Evolutionary conservation across 1,140 invertebrate genomes (phyloP).

Genomic region (Meloidogyne hapla): DNA sequence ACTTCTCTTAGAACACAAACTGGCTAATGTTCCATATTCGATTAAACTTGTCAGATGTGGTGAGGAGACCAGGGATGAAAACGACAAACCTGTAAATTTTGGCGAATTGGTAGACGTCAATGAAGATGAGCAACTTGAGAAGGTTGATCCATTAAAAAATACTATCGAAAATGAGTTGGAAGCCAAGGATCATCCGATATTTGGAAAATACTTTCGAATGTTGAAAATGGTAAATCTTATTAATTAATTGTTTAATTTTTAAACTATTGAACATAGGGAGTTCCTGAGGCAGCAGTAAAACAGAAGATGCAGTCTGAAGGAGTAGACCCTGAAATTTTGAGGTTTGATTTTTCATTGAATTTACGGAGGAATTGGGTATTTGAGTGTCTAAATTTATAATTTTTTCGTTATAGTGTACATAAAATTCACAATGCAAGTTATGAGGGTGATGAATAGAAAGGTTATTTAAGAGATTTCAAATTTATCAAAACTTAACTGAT

Average conservation of each 20-base stretch:
- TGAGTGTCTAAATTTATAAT: background rate
- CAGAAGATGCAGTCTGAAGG: constrained; percentile 38
- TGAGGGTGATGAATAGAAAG: background rate
- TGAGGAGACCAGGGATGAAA: background rate
- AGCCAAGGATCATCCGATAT: constrained; percentile 33
- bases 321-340: constrained; percentile 29
- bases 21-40: background rate
- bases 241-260: background rate
- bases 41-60: background rate
- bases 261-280: constrained; percentile 5
- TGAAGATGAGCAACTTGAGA: background rate
- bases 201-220: constrained; percentile 42
- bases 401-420: constrained; percentile 28
- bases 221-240: constrained; percentile 9
- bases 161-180: background rate
- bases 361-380: background rate
- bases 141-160: constrained; percentile 12
- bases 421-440: background rate
- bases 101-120: background rate
- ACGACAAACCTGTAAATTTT: background rate
- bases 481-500: too few species aligned
- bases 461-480: too few species aligned
- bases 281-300: constrained; percentile 37
- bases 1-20: constrained; percentile 15
- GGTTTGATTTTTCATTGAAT: background rate